phyloP scores from a whole-genome alignment of 2,888 invertebrate species.

The Diarsia rubi region DNA sequence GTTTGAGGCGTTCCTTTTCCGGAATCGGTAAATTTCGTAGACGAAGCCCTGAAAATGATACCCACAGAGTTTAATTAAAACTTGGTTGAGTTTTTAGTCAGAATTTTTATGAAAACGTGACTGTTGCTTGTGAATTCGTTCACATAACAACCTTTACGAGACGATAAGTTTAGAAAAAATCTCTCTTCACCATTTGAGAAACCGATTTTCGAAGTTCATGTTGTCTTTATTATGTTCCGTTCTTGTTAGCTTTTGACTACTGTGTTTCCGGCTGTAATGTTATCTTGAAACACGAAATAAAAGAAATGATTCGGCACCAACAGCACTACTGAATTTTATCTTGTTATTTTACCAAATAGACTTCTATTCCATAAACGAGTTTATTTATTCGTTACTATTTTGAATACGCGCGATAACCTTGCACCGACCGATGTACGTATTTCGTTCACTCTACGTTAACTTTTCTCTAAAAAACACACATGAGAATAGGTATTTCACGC shows the following conservation, averaged over 20 bases:
- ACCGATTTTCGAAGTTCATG: background rate
- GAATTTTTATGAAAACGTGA: conserved; percentile 4
- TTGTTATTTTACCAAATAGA: background rate
- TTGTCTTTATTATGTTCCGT: background rate
- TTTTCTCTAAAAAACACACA: conserved; percentile 18
- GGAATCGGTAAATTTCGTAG: conserved; percentile 1
- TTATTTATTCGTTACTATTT: conserved; percentile 28
- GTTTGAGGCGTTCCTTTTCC: conserved; percentile 5
- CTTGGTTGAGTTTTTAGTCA: background rate
- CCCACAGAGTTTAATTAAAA: conserved; percentile 15
- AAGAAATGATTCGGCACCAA: background rate
- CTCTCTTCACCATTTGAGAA: background rate
- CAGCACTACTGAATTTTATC: background rate
- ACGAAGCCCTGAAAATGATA: conserved; percentile 32
- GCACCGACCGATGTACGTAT: conserved; percentile 8
- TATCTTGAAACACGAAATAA: background rate
- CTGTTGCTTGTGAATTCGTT: conserved; percentile 14
- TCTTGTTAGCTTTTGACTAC: background rate
- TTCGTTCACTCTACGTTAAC: conserved; percentile 25
- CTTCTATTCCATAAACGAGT: conserved; percentile 4
- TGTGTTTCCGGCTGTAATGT: background rate
- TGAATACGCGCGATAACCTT: conserved; percentile 35
- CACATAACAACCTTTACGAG: background rate
- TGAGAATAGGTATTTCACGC: conserved; percentile 11
- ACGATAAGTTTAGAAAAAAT: background rate